Base-by-base conservation (phyloP, 2,888 invertebrate species). In the Pinctada fucata region DNA sequence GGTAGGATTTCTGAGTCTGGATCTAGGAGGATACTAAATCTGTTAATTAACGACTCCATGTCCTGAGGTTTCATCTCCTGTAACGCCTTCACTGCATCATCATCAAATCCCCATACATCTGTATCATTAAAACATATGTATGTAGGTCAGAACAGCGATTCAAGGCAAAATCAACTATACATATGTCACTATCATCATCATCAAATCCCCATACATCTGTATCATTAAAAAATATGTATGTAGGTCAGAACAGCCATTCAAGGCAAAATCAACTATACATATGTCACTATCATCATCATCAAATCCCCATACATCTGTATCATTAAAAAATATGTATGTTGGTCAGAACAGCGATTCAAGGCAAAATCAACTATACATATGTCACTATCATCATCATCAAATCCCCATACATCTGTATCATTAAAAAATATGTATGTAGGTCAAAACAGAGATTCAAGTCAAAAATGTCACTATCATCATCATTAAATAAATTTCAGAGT, bases 91-190 rank as follows among this genome's bases (percentile, higher is more conserved):
- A 91, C 91, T 2, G 92, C 92, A 65, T 88, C 87, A 63, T 89
- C 89, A 82, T 92, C 92, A 89, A 91, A 92, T 3, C 92, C 92
- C 91, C 92, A 92, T 31, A 92, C 90, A 87, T 92, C 92, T 92
- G 82, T 16, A 84, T 81, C 8, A 69, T 31, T 31, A 31, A 31
- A 31, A 31, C 31, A 31, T 31, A 31, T 31, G 31, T 31, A 31
- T 31, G 3, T 47, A n/a, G 66, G 66, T 66, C 10, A 66, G n/a
- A 66, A 66, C 31, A n/a, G 45, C 45, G 4, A 45, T 67, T 3
- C 45, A 67, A 67, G 48, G 67, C 67, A 67, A 67, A 67, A 48
- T 48, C 48, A 58, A 10, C 58, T 13, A 10, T 58, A 13, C 31
- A 31, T 31, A 45, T 67, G 45, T 66, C 64, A 63, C 6, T 47